A percentile compares a stretch with the other conserved stretches of the same genome.
Evolutionary conservation across 2,113 vertebrate species (phyloP).

Genomic region (Cheirogaleus medius): DNA sequence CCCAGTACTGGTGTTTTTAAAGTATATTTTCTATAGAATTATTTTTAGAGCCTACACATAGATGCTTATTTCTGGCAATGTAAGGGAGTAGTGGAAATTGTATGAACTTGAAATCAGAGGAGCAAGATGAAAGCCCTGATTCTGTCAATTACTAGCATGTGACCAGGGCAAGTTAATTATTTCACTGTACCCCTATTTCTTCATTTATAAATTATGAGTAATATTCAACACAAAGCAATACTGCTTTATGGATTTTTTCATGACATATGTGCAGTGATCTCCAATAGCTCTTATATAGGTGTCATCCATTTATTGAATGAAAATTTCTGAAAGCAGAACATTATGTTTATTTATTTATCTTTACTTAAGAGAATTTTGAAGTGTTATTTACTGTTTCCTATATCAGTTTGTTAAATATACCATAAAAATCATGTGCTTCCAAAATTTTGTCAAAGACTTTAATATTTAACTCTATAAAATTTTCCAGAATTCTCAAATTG

Average conservation of each 20-base stretch:
- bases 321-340: background rate
- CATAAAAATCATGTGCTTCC: background rate
- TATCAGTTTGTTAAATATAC: background rate
- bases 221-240: background rate
- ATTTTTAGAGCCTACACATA: background rate
- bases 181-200: background rate
- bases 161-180: background rate
- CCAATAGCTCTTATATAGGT: background rate
- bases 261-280: background rate
- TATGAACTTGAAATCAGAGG: background rate
- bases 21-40: background rate
- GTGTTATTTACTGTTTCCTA: conserved; percentile 1
- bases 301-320: background rate
- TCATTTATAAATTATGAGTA: background rate
- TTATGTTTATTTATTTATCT: background rate
- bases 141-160: background rate
- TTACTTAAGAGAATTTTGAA: background rate
- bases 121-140: background rate
- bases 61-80: background rate
- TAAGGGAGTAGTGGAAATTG: background rate
- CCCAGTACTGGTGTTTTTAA: background rate
- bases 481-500: background rate
- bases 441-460: background rate
- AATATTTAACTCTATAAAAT: background rate
- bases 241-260: background rate